Evolutionary conservation across 2,113 vertebrate genomes (phyloP).

Genomic region (Limanda limanda): DNA sequence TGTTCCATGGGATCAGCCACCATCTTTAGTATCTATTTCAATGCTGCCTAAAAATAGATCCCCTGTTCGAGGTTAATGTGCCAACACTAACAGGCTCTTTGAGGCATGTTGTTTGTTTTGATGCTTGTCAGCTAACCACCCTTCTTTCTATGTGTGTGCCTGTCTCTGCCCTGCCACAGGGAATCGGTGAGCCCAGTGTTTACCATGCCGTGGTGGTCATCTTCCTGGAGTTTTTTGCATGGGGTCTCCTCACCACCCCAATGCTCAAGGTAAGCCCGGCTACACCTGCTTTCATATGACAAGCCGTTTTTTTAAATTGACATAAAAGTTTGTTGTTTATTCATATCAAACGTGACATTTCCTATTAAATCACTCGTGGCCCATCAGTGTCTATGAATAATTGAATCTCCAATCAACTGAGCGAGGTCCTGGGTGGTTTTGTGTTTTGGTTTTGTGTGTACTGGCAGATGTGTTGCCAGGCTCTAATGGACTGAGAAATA

Average conservation of each 20-base stretch:
- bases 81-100: constrained; percentile 16
- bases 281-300: background rate
- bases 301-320: background rate
- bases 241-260: constrained; percentile 91
- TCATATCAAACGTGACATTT: constrained; percentile 48
- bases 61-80: constrained; percentile 25
- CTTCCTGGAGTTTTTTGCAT: constrained; percentile 94
- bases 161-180: constrained; percentile 84
- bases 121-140: background rate
- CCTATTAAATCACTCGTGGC: constrained; percentile 45
- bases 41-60: background rate
- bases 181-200: constrained; percentile 91
- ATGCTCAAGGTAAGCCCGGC: constrained; percentile 87
- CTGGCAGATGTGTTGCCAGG: constrained; percentile 47
- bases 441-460: constrained; percentile 12
- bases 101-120: background rate
- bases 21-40: too few species aligned
- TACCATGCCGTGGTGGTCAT: constrained; percentile 94
- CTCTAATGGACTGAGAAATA: constrained; percentile 58
- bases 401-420: constrained; percentile 65
- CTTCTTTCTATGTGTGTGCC: background rate
- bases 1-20: constrained; percentile 1
- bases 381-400: constrained; percentile 64
- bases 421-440: constrained; percentile 21
- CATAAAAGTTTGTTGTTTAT: constrained; percentile 6